Evolutionary conservation across 2,113 vertebrate genomes (phyloP), one percentile per base, ranked within the genome.

Genomic region (Clupea harengus): DNA sequence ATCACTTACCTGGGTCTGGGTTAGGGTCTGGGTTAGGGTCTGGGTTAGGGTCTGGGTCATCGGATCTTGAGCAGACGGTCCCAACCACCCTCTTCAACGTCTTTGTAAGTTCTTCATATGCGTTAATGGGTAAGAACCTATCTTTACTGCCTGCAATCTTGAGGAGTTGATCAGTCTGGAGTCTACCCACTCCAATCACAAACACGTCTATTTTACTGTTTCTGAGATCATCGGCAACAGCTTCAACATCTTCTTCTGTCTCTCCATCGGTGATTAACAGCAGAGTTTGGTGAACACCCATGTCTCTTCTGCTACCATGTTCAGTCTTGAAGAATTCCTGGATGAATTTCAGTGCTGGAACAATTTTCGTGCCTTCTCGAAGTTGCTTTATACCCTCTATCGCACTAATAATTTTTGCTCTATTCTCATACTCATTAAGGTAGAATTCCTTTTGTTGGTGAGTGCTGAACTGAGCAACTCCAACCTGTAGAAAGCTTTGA

Each of bases 241-340:
- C 85, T 1, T 86, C 57, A 49, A 95, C 94, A 0, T n/a, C 78
- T 3, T 95, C 95, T 7, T 89, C 20, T 0, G 95, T 96, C 0
- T 89, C 83, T 0, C 95, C 93, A 6, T 95, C 96, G 0, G 96
- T 96, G 89, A 97, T 95, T 78, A 97, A 88, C 22, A 97, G 84
- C 54, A 97, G 91, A 20, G 94, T 95, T 88, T 96, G 95, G 8
- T 92, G 91, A 28, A 96, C 84, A 1, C 72, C 81, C 0, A 25
- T 78, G 10, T 84, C 86, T 20, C 72, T 92, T 3, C 94, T 89
- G 78, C 95, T 89, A 1, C 96, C 95, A 0, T 45, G 87, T 0
- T 83, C 88, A 1, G 87, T 85, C 5, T 94, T 39, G 78, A 97
- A 97, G 85, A 95, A 91, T 0, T 72, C 86, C 4, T 20, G 85